These are phyloP conservation scores for Toxotes jaculatrix DNA, from an alignment of 2,113 vertebrate genomes.

Conservation along the genomic window DNA sequence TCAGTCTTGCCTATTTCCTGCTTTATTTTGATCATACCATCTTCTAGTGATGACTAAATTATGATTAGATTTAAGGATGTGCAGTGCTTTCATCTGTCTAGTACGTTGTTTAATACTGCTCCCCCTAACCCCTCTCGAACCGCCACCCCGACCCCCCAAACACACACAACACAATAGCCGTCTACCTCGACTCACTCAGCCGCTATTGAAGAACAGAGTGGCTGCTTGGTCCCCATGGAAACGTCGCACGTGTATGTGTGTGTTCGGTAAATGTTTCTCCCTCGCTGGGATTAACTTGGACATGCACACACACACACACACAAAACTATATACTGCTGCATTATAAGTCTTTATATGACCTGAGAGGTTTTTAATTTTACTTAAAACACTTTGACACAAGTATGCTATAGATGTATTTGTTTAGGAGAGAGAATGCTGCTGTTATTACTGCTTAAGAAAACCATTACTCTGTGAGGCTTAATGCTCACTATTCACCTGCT, in stretches of 20 bases:
- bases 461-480: not conserved
- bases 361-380: not conserved
- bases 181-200: conserved; percentile 82
- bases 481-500: not conserved
- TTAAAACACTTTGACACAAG: not conserved
- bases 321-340: conserved; percentile 8
- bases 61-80: conserved; percentile 91
- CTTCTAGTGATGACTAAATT: conserved; percentile 93
- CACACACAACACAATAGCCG: conserved; percentile 85
- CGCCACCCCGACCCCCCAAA: conserved; percentile 63
- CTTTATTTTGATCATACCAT: conserved; percentile 85
- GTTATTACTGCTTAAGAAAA: not conserved
- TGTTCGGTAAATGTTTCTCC: conserved; percentile 63
- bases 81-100: conserved; percentile 91
- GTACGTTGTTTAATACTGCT: conserved; percentile 84
- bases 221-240: conserved; percentile 88
- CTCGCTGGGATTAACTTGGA: conserved; percentile 58
- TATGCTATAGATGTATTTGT: not conserved
- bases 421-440: not conserved
- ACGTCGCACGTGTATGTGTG: conserved; percentile 64
- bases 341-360: not conserved
- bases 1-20: conserved; percentile 77
- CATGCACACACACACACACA: conserved; percentile 31
- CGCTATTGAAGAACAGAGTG: conserved; percentile 90
- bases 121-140: conserved; percentile 79